These are phyloP conservation scores for Cataglyphis cursor DNA, from an alignment of 2,888 invertebrate genomes.

Conservation along the genomic window DNA sequence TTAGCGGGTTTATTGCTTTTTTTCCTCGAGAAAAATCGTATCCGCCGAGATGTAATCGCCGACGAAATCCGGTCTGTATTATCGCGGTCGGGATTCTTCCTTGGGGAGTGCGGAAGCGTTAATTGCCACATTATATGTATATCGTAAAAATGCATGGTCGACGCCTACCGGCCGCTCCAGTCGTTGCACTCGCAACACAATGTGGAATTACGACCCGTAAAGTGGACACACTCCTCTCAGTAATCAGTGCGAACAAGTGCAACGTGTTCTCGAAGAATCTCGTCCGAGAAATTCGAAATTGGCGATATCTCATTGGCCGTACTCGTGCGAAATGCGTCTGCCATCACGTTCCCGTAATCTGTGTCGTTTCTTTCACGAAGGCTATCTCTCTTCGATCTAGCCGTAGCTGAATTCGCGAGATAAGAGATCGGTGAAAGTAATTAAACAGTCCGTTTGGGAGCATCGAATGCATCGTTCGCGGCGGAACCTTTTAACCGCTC, in stretches of 20 bases:
- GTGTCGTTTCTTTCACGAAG: background rate
- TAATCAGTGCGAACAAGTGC: constrained; percentile 5
- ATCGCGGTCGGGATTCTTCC: constrained; percentile 44
- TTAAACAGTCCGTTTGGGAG: constrained; percentile 35
- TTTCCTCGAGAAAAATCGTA: constrained; percentile 6
- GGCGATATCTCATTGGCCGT: background rate
- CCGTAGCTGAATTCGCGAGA: constrained; percentile 14
- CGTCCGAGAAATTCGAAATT: background rate
- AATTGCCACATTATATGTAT: constrained; percentile 54
- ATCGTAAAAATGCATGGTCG: constrained; percentile 34
- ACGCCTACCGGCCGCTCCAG: background rate
- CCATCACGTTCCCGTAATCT: constrained; percentile 27
- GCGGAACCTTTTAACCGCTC: constrained; percentile 35
- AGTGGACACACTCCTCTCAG: constrained; percentile 6
- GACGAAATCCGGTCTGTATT: constrained; percentile 30
- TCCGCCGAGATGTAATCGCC: constrained; percentile 24
- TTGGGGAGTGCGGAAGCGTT: constrained; percentile 44
- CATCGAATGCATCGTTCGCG: constrained; percentile 18
- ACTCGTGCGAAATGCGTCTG: background rate
- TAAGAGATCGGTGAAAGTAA: constrained; percentile 46
- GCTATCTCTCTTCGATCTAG: background rate
- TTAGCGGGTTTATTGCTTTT: constrained; percentile 11
- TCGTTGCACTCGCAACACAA: background rate
- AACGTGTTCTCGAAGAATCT: background rate
- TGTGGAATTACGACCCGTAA: background rate